A percentile compares a stretch with the other conserved stretches of the same genome.
Conservation (phyloP, 2,888 invertebrate species). For the Rotaria socialis region DNA sequence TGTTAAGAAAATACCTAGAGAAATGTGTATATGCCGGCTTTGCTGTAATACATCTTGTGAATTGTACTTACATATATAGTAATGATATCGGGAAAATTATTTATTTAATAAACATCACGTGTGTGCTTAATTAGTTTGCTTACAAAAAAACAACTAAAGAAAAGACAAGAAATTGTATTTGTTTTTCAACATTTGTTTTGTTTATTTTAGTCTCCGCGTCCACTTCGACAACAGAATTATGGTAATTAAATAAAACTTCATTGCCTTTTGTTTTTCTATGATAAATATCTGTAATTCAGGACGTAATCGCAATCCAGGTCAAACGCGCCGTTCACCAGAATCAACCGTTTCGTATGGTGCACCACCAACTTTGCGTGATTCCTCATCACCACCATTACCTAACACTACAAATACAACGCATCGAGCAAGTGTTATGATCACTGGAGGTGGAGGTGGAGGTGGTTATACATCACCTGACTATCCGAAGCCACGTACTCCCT, state of each 20-base stretch:
- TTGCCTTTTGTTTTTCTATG: not conserved
- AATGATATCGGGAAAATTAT: not conserved
- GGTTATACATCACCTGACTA: not conserved
- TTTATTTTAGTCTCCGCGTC: not conserved
- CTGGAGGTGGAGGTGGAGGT: not conserved
- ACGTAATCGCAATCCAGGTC: not conserved
- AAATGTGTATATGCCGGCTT: too few species aligned
- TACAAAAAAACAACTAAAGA: too few species aligned
- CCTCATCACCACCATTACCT: not conserved
- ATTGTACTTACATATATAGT: not conserved
- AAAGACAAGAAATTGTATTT: not conserved
- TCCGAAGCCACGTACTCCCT: slow-evolving; percentile 42
- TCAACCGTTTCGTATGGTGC: not conserved
- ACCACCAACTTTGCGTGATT: not conserved
- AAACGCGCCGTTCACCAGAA: slow-evolving; percentile 7
- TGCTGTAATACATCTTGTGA: too few species aligned
- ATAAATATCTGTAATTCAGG: not conserved
- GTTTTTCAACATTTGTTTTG: not conserved
- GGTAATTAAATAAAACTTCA: not conserved
- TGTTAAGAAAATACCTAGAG: too few species aligned
- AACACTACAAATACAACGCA: not conserved
- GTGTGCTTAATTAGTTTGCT: not conserved
- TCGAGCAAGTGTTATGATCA: not conserved
- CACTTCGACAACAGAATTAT: not conserved
- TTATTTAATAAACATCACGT: not conserved